A percentile compares a stretch with the other conserved stretches of the same genome.
These are phyloP conservation scores for Drosophila tani DNA, from an alignment of 1,140 invertebrate species.

Conservation along the genomic window DNA sequence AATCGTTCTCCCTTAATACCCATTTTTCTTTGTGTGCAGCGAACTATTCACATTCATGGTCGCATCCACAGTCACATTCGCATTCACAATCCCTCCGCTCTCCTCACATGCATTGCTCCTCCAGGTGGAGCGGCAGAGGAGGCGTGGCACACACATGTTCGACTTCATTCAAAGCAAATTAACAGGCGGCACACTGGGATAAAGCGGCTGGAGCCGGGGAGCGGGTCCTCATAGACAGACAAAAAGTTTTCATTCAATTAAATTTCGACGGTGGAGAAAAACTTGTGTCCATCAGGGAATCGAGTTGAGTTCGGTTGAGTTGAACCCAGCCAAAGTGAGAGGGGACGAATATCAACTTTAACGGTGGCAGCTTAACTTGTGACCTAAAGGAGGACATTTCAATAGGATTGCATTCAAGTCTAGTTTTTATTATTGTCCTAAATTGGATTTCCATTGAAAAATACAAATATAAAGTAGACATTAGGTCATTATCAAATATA, in stretches of 20 bases:
- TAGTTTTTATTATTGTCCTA: no score
- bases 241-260: constrained; percentile 81
- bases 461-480: no score
- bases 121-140: constrained; percentile 14
- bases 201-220: not conserved
- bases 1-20: no score
- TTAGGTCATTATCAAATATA: no score
- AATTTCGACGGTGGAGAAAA: constrained; percentile 64
- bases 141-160: constrained; percentile 62
- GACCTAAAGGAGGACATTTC: no score
- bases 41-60: constrained; percentile 41
- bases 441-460: no score
- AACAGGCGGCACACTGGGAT: constrained; percentile 57
- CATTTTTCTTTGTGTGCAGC: constrained; percentile 18
- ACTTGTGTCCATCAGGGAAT: constrained; percentile 44
- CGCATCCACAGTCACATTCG: constrained; percentile 22
- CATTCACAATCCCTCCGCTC: constrained; percentile 11
- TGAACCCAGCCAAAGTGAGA: constrained; percentile 31
- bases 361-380: not conserved
- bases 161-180: constrained; percentile 82
- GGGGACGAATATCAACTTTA: not conserved
- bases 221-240: constrained; percentile 20
- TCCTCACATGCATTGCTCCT: constrained; percentile 21
- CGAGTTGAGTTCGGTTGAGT: constrained; percentile 23
- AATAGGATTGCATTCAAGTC: no score